Conservation (phyloP, 2,888 invertebrate species). For the Ametastegia equiseti region DNA sequence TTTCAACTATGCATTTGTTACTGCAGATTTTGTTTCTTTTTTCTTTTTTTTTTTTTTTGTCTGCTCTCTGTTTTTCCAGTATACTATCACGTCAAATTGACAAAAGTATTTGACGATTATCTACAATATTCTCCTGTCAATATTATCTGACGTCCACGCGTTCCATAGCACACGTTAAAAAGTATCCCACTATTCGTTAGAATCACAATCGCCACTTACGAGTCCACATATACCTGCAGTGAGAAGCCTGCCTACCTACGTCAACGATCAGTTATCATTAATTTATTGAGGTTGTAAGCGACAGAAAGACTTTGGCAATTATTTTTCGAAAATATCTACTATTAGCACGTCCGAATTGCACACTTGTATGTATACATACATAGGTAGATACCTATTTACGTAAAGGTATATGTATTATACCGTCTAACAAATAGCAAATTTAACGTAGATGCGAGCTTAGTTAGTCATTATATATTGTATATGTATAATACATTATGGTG, state of each 20-base stretch:
- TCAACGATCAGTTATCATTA: slow-evolving; percentile 6
- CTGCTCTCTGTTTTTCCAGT: background rate
- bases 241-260: background rate
- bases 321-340: background rate
- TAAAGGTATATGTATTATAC: background rate
- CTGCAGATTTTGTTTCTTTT: background rate
- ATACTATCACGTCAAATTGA: background rate
- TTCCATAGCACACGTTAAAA: background rate
- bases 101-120: background rate
- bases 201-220: background rate
- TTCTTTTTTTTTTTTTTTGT: background rate
- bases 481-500: background rate
- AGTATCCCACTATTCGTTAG: background rate
- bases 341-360: background rate
- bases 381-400: too few relatives aligned
- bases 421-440: background rate
- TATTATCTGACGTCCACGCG: background rate
- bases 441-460: background rate
- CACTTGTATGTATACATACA: too few relatives aligned
- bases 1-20: background rate
- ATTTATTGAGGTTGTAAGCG: background rate
- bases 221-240: too few relatives aligned
- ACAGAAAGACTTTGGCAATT: background rate
- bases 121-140: background rate
- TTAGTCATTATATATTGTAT: background rate